Evolutionary conservation across 1,140 invertebrate species (phyloP), one percentile per base, ranked within the genome.

Genomic region (Sminthurides bifidus): DNA sequence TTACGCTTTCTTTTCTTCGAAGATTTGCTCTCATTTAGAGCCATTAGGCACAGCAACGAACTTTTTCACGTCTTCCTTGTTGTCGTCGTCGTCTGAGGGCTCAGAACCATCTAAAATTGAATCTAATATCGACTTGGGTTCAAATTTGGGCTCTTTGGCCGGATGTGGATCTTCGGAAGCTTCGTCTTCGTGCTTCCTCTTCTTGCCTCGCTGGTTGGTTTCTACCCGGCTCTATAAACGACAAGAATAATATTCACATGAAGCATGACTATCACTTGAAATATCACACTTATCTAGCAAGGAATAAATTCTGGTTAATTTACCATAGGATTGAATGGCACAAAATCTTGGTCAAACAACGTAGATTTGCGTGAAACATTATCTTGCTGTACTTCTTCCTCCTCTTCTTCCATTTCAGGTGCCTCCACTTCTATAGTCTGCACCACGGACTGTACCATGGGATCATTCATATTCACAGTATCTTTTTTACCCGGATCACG

Each of bases 291-390:
- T 48, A 27, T 24, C 19, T 43, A 19, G 4, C 43, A 29, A 4
- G 17, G 14, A 4, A 33, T 33, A 50, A 23, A 31, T 4, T 6
- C 5, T 17, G n/a, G n/a, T n/a, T n/a, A n/a, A n/a, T 40, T 55
- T 58, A 61, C 63, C 51, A 61, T 51, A 19, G 63, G 59, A 60
- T 65, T 65, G 29, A 65, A 61, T 1, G 63, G 57, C 4, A 65
- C 52, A 23, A 61, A 65, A n/a, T 65, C 59, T 14, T 24, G 23
- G 14, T 40, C 19, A 24, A 52, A 23, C 5, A n/a, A 3, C 12
- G 26, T 29, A 26, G 21, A 45, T 31, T 59, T 52, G 14, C 38
- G 27, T 2, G 45, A 23, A 38, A 58, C 35, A 48, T 57, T 58
- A 17, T 19, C 40, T 35, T 43, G 21, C 14, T 33, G n/a, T 54